A percentile compares a stretch with the other conserved stretches of the same genome.
These are phyloP conservation scores for Mycteria americana DNA, from an alignment of 2,797 vertebrate species.

Conservation along the genomic window DNA sequence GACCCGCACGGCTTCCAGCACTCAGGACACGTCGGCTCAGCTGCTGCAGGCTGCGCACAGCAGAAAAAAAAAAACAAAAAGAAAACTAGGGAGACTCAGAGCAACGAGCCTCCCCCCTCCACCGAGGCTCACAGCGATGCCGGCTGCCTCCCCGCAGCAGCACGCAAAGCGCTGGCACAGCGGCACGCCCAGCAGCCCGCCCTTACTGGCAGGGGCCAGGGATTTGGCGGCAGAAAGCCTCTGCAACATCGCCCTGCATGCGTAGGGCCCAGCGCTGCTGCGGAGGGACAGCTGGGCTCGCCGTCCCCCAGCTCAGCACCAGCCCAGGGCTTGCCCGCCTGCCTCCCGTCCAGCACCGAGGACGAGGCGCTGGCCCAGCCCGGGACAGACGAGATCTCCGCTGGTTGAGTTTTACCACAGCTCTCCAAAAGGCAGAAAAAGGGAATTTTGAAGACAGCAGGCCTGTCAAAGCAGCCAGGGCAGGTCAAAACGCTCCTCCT, in stretches of 20 bases:
- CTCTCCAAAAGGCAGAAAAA: not conserved
- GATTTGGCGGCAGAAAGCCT: not conserved
- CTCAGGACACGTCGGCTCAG: not conserved
- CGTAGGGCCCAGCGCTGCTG: accelerated
- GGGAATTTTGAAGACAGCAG: not conserved
- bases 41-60: not conserved
- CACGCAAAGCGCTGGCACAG: not conserved
- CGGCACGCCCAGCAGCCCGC: too few relatives aligned
- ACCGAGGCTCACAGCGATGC: accelerated
- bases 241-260: not conserved
- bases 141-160: not conserved
- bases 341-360: accelerated
- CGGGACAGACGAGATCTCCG: accelerated
- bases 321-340: too few relatives aligned
- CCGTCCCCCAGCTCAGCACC: not conserved
- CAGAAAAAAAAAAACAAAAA: not conserved
- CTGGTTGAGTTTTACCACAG: not conserved
- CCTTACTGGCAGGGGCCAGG: not conserved
- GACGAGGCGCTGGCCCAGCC: accelerated
- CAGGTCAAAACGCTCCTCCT: not conserved
- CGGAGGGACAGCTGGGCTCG: not conserved
- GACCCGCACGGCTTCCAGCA: not conserved
- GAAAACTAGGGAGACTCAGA: not conserved
- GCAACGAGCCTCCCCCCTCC: not conserved
- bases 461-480: not conserved